These are phyloP conservation scores for Venusia cambrica DNA, from an alignment of 2,888 invertebrate genomes.

Conservation along the genomic window DNA sequence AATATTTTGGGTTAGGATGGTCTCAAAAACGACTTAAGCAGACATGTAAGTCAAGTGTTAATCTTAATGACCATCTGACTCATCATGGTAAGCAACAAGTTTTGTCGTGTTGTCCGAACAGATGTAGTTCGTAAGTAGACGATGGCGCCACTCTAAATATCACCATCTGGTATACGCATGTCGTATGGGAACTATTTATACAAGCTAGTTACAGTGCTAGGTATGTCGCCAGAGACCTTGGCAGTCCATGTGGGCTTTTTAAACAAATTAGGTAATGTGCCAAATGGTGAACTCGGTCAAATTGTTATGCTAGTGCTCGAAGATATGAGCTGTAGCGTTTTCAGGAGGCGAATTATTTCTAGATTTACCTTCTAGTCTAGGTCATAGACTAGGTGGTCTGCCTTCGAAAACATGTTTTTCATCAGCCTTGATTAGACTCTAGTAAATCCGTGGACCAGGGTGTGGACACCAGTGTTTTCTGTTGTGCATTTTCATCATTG, in stretches of 20 bases:
- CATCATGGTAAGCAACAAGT: constrained; percentile 23
- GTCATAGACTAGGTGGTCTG: neutral
- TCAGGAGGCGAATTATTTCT: neutral
- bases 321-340: constrained; percentile 19
- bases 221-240: constrained; percentile 43
- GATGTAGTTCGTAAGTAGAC: constrained; percentile 14
- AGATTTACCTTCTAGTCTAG: neutral
- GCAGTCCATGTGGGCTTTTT: constrained; percentile 59
- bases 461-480: too few relatives aligned
- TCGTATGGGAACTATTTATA: constrained; percentile 31
- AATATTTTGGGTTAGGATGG: too few relatives aligned
- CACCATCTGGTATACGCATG: constrained; percentile 23
- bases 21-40: too few relatives aligned
- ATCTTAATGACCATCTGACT: too few relatives aligned
- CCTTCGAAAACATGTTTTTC: too few relatives aligned
- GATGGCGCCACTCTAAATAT: constrained; percentile 27
- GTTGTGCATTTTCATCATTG: too few relatives aligned
- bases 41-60: too few relatives aligned
- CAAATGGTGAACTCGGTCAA: constrained; percentile 64
- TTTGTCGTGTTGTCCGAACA: constrained; percentile 15
- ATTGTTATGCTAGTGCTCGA: constrained; percentile 31
- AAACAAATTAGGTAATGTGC: constrained; percentile 70
- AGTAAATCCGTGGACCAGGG: too few relatives aligned
- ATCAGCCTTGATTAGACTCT: too few relatives aligned
- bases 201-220: constrained; percentile 11